A percentile compares a stretch with the other conserved stretches of the same genome.
phyloP scores from a whole-genome alignment of 2,113 vertebrate species.

The Tachycineta bicolor region DNA sequence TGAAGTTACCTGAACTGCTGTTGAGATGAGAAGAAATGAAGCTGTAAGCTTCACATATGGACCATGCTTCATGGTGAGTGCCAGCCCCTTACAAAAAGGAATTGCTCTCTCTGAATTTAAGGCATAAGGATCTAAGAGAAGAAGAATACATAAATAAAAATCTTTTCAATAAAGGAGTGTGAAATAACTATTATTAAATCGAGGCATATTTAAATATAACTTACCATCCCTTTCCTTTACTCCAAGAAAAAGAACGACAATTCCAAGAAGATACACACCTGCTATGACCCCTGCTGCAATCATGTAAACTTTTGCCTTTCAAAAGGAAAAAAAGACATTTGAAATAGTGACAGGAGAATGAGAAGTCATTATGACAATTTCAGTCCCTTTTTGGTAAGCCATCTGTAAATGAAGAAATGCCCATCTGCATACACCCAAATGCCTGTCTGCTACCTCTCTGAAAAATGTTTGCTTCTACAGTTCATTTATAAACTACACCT shows the following conservation, averaged over 20 bases:
- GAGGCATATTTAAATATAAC: slow-evolving; percentile 11
- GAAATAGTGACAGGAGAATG: neutral
- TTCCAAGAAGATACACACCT: slow-evolving; percentile 86
- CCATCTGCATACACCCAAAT: neutral
- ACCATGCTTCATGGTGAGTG: slow-evolving; percentile 85
- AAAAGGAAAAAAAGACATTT: slow-evolving; percentile 13
- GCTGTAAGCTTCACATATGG: slow-evolving; percentile 89
- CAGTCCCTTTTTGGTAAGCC: neutral
- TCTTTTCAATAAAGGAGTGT: neutral
- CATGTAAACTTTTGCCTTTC: slow-evolving; percentile 88
- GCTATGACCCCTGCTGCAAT: slow-evolving; percentile 88
- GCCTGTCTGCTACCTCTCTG: neutral
- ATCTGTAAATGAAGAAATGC: neutral
- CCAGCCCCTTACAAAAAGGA: slow-evolving; percentile 87
- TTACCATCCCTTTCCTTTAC: slow-evolving; percentile 92
- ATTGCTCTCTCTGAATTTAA: slow-evolving; percentile 80
- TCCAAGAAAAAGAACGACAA: slow-evolving; percentile 84
- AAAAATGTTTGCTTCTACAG: neutral
- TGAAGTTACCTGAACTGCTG: slow-evolving; percentile 90
- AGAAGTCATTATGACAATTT: neutral
- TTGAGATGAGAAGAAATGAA: slow-evolving; percentile 93
- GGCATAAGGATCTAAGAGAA: slow-evolving; percentile 80
- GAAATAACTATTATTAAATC: neutral
- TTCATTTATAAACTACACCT: slow-evolving; percentile 5
- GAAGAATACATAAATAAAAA: slow-evolving; percentile 9